Conservation (phyloP, 2,113 vertebrate species). For the Pogonocichla stellata region DNA sequence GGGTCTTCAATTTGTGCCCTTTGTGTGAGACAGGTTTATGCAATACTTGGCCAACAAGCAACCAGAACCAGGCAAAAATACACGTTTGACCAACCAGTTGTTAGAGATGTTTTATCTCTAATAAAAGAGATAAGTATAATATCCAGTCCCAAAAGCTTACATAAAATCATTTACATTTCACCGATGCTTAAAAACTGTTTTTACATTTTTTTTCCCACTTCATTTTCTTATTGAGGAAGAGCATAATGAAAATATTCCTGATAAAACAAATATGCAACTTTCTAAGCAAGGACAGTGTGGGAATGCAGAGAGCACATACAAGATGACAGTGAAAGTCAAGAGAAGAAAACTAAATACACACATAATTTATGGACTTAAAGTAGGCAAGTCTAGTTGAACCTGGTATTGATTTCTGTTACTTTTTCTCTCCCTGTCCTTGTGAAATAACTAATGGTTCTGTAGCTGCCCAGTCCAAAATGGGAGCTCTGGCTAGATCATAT, state of each 20-base stretch:
- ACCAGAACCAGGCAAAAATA: not conserved
- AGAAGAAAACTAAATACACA: not conserved
- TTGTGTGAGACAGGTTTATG: not conserved
- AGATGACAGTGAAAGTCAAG: not conserved
- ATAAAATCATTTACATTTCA: not conserved
- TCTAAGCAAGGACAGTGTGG: not conserved
- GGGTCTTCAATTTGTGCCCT: not conserved
- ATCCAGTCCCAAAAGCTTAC: not conserved
- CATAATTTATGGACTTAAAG: not conserved
- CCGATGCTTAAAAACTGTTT: not conserved
- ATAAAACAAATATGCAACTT: not conserved
- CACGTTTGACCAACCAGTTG: rapidly evolving
- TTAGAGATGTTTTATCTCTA: not conserved
- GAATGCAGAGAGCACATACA: not conserved
- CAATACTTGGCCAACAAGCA: not conserved
- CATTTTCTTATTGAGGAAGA: not conserved
- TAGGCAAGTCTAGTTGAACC: not conserved
- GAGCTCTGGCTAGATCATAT: not conserved
- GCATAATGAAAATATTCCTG: not conserved
- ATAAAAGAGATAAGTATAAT: not conserved
- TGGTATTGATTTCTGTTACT: not conserved
- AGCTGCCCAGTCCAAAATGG: not conserved
- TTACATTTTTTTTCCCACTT: not conserved
- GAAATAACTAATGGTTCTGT: not conserved
- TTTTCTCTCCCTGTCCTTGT: not conserved